phyloP scores from a whole-genome alignment of 2,888 invertebrate species.

The Drosophila antonietae region DNA sequence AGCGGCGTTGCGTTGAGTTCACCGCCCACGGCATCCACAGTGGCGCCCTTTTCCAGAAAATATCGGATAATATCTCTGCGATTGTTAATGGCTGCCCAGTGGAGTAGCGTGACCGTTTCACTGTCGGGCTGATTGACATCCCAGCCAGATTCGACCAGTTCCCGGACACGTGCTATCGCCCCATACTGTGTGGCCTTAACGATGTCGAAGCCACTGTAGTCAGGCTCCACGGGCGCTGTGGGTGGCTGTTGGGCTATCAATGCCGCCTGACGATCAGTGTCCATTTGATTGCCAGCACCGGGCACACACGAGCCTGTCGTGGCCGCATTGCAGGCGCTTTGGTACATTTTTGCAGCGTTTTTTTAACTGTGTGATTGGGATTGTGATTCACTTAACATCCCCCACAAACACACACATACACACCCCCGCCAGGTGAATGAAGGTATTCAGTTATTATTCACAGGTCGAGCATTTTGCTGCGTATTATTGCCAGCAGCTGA shows the following conservation, averaged over 20 bases:
- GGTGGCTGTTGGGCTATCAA: constrained; percentile 87
- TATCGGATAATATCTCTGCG: constrained; percentile 95
- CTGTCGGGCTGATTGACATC: constrained; percentile 97
- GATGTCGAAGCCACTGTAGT: constrained; percentile 94
- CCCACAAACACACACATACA: constrained; percentile 46
- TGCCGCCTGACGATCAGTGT: constrained; percentile 84
- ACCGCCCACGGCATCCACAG: constrained; percentile 97
- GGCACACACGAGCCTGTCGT: constrained; percentile 87
- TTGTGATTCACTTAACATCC: constrained; percentile 76
- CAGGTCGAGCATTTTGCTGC: constrained; percentile 51
- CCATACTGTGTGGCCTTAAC: constrained; percentile 99
- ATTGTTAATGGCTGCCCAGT: constrained; percentile 99
- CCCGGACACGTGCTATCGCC: constrained; percentile 91
- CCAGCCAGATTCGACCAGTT: constrained; percentile 95
- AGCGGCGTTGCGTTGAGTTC: constrained; percentile 97
- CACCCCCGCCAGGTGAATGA: constrained; percentile 60
- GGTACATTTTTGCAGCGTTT: constrained; percentile 86
- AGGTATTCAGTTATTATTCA: constrained; percentile 51
- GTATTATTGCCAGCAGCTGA: constrained; percentile 38
- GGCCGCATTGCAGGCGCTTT: constrained; percentile 90
- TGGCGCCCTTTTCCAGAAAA: constrained; percentile 93
- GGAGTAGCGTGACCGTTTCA: constrained; percentile 98
- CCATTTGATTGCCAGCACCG: constrained; percentile 87
- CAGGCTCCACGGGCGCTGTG: constrained; percentile 88
- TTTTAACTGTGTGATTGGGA: constrained; percentile 64